Evolutionary conservation across 2,113 vertebrate genomes (phyloP), one percentile per base, ranked within the genome.

Genomic region (Opisthocomus hoazin): DNA sequence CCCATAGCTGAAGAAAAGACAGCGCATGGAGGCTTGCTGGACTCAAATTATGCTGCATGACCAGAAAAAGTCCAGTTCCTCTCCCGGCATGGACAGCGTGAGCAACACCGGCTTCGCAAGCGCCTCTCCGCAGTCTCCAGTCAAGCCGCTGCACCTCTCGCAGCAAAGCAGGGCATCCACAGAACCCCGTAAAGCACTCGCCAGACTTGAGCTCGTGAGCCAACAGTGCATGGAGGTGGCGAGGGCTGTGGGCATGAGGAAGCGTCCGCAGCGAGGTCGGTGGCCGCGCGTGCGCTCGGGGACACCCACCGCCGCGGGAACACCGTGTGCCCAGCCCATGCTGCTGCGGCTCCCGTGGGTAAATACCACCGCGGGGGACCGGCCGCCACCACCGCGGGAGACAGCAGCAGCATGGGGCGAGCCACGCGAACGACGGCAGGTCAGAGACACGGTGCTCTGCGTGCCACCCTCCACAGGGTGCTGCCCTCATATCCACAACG

Each of bases 251-350:
- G 68, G 43, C 32, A 22, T 0, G 0, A 58, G 45, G 65, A 50
- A n/a, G 41, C 0, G 0, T 39, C 15, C 36, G 41, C 46, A 16
- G 43, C 0, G 4, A 65, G 32, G n/a, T 11, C 1, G 1, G 34
- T 76, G 26, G 18, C 50, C 13, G 3, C 1, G 0, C 5, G 13
- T 1, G 18, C 0, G 1, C 65, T 37, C 3, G 0, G 27, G 10
- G 73, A 24, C 27, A 26, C 34, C 22, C 36, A 17, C 11, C 1
- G 0, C 73, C 14, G 14, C 1, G 6, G 43, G 79, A 64, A 45
- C 39, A 16, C 0, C n/a, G n/a, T n/a, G n/a, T n/a, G n/a, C n/a
- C n/a, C n/a, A n/a, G n/a, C n/a, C n/a, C n/a, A n/a, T n/a, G n/a
- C n/a, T n/a, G n/a, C n/a, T n/a, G n/a, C n/a, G n/a, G n/a, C n/a